Base-by-base conservation (phyloP, 2,888 invertebrate genomes). In the Pheosia tremula region DNA sequence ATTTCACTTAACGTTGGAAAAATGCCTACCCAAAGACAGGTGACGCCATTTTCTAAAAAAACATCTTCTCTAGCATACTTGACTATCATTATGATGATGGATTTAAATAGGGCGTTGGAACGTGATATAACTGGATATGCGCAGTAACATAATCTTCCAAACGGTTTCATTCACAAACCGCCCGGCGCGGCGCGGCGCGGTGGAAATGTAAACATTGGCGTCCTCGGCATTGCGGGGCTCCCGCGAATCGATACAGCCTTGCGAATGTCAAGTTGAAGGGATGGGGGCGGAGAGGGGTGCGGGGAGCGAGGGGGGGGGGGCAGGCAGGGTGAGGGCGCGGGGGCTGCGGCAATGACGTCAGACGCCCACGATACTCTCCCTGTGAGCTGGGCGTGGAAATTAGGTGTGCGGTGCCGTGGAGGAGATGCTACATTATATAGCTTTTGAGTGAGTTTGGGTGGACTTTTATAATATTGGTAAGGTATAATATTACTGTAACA, bases 181-280 rank as follows among this genome's bases (percentile, higher is more conserved):
- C 66, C 62, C 62, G 61, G 53, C 47, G 24, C 53, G 56, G 58
- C 41, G 43, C 62, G 61, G 53, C 47, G 24, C 53, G 56, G 58
- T 47, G 43, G 54, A 60, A 76, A 78, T 67, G 83, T 84, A 85
- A 85, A 85, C 84, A 84, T 62, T 49, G 37, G 50, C 75, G 77
- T 72, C 81, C 84, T 81, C 85, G 82, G 80, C 79, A 79, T 78
- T 79, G 82, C 79, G 75, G 80, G 57, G 71, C 61, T 65, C 67
- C 65, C 60, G 78, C 68, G 62, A 75, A 84, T 86, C 86, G 82
- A 86, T 86, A 84, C 75, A 81, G 83, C 80, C 71, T 73, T 58
- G 80, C 81, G 84, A 86, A 86, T 86, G 86, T 87, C 87, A 87
- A 86, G 87, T 87, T 87, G 84, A 86, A 82, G 82, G 79, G 83